These are phyloP conservation scores for Pseudomyrmex dendroicus DNA, from an alignment of 1,140 invertebrate genomes.

Conservation along the genomic window DNA sequence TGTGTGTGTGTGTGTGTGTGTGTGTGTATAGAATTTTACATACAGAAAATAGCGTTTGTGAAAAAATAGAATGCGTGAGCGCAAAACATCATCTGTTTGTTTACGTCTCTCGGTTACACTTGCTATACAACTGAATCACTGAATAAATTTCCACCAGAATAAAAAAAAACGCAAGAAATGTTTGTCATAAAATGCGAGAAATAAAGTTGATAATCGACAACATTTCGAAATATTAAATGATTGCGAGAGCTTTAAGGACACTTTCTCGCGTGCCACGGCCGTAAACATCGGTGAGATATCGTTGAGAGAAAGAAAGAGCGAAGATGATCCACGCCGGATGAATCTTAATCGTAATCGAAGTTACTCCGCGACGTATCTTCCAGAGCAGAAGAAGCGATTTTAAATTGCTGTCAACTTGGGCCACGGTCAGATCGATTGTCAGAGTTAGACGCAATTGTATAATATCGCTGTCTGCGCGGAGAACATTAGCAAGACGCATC, in stretches of 20 bases:
- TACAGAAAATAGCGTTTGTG: too few relatives aligned
- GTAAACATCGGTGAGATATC: neutral
- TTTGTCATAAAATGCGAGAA: neutral
- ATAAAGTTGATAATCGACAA: neutral
- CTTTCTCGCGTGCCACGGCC: conserved; percentile 10
- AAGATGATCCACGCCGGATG: conserved; percentile 23
- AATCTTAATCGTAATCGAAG: conserved; percentile 24
- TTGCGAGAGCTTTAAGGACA: conserved; percentile 25
- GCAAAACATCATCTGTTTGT: neutral
- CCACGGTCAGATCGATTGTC: conserved; percentile 83
- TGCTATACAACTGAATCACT: neutral
- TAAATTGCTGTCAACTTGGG: conserved; percentile 84
- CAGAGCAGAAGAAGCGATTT: conserved; percentile 71
- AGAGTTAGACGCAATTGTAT: conserved; percentile 80
- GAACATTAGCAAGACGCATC: conserved; percentile 36
- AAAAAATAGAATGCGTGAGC: too few relatives aligned
- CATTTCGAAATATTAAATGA: conserved; percentile 8
- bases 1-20: too few relatives aligned
- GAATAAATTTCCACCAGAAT: neutral
- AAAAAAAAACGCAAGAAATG: neutral
- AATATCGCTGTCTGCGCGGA: conserved; percentile 44
- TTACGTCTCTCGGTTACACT: neutral
- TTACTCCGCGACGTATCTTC: conserved; percentile 31
- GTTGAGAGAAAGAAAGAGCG: neutral
- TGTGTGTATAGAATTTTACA: too few relatives aligned